phyloP scores from a whole-genome alignment of 1,140 invertebrate species.

The Cecropterus lyciades region DNA sequence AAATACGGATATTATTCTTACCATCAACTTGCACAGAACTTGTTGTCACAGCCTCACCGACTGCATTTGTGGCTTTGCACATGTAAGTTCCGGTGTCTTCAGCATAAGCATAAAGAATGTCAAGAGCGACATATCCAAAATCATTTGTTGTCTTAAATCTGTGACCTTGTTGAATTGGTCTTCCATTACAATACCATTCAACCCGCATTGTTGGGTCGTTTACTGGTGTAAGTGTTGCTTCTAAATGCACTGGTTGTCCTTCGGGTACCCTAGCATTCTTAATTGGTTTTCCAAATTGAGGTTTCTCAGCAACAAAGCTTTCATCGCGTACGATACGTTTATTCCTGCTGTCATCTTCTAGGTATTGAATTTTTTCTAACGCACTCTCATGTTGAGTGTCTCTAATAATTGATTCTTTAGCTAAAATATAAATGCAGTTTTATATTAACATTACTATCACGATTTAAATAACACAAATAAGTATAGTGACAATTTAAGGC shows the following conservation, averaged over 20 bases:
- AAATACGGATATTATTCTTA: slow-evolving; percentile 69
- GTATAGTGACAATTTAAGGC: no score
- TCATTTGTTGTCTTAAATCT: slow-evolving; percentile 97
- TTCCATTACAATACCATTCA: slow-evolving; percentile 97
- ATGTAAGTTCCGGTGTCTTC: slow-evolving; percentile 98
- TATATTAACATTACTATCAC: no score
- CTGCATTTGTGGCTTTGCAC: slow-evolving; percentile 96
- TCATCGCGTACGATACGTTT: slow-evolving; percentile 90
- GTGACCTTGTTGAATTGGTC: slow-evolving; percentile 94
- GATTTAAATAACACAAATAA: no score
- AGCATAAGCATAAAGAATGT: slow-evolving; percentile 97
- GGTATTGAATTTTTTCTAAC: slow-evolving; percentile 94
- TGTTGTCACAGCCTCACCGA: slow-evolving; percentile 96
- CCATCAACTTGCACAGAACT: slow-evolving; percentile 93
- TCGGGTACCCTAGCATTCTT: slow-evolving; percentile 94
- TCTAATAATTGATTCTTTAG: slow-evolving; percentile 93
- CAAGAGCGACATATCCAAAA: slow-evolving; percentile 97
- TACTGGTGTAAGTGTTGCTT: slow-evolving; percentile 96
- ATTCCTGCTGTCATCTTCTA: slow-evolving; percentile 94
- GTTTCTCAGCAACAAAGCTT: slow-evolving; percentile 91
- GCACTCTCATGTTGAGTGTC: slow-evolving; percentile 98
- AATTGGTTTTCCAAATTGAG: slow-evolving; percentile 94
- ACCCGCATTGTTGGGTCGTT: slow-evolving; percentile 98
- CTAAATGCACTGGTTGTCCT: slow-evolving; percentile 96
- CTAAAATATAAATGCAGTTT: slow-evolving; percentile 85